Evolutionary conservation across 1,140 invertebrate genomes (phyloP).

Genomic region (Psix sp.): DNA sequence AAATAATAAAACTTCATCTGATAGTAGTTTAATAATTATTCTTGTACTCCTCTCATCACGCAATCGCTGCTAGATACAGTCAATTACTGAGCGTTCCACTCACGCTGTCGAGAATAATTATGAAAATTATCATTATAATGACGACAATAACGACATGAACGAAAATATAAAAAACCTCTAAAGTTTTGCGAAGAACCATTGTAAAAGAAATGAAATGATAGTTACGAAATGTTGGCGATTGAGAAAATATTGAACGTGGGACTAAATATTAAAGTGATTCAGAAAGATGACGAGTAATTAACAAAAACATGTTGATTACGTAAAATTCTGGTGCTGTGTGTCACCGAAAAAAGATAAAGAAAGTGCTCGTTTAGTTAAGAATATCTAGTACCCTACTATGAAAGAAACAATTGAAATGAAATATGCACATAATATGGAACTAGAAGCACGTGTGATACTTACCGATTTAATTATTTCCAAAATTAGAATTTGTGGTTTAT

Average conservation of each 20-base stretch:
- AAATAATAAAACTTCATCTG: no score
- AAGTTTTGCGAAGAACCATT: conserved; percentile 2
- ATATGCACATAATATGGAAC: conserved; percentile 62
- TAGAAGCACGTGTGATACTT: conserved; percentile 55
- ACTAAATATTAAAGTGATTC: conserved; percentile 41
- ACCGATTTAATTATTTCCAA: conserved; percentile 34
- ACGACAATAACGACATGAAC: no score
- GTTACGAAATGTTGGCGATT: conserved; percentile 2
- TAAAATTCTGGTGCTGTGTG: conserved; percentile 66
- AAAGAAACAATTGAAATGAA: conserved; percentile 27
- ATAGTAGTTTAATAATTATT: no score
- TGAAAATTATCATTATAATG: no score
- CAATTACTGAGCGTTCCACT: no score
- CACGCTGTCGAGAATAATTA: no score
- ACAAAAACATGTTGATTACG: conserved; percentile 63
- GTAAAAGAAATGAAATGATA: conserved; percentile 11
- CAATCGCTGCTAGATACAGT: no score
- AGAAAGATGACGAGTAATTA: conserved; percentile 56
- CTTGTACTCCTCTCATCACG: no score
- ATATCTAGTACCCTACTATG: conserved; percentile 55
- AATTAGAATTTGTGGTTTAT: conserved; percentile 68
- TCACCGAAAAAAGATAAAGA: conserved; percentile 46
- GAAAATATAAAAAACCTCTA: no score
- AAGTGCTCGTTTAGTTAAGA: conserved; percentile 53
- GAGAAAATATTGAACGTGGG: no score